Conservation (phyloP, 1,140 invertebrate species). For the Neuroterus valhalla region DNA sequence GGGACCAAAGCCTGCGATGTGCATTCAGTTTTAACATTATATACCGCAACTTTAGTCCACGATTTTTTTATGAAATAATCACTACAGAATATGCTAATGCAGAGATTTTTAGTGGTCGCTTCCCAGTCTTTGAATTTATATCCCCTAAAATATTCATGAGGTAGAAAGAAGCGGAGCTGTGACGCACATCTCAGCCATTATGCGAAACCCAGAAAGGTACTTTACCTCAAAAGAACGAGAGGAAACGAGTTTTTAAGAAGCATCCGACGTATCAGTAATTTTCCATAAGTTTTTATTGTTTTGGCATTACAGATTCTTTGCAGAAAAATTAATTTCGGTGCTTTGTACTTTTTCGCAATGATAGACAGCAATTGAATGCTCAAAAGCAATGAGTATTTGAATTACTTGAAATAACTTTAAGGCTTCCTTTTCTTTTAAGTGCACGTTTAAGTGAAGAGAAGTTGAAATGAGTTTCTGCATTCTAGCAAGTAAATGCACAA, state of each 20-base stretch:
- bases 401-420: too few relatives aligned
- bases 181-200: neutral
- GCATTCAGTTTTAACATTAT: neutral
- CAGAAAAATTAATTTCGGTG: too few relatives aligned
- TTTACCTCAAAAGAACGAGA: conserved; percentile 5
- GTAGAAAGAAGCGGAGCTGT: neutral
- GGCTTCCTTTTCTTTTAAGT: too few relatives aligned
- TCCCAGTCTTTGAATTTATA: neutral
- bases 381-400: too few relatives aligned
- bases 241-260: neutral
- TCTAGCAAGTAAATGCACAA: too few relatives aligned
- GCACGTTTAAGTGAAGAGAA: too few relatives aligned
- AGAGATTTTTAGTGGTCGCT: neutral
- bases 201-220: neutral
- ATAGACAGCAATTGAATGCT: too few relatives aligned
- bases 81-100: neutral
- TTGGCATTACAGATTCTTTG: too few relatives aligned
- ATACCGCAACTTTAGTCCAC: neutral
- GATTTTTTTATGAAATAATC: neutral
- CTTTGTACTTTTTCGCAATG: too few relatives aligned
- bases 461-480: too few relatives aligned
- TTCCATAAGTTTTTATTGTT: too few relatives aligned
- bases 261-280: too few relatives aligned
- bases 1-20: neutral
- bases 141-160: conserved; percentile 10